Percentiles rank a stretch among this genome's conserved stretches.
phyloP scores from a whole-genome alignment of 1,140 invertebrate species.

The Drosophila tsacasi region DNA sequence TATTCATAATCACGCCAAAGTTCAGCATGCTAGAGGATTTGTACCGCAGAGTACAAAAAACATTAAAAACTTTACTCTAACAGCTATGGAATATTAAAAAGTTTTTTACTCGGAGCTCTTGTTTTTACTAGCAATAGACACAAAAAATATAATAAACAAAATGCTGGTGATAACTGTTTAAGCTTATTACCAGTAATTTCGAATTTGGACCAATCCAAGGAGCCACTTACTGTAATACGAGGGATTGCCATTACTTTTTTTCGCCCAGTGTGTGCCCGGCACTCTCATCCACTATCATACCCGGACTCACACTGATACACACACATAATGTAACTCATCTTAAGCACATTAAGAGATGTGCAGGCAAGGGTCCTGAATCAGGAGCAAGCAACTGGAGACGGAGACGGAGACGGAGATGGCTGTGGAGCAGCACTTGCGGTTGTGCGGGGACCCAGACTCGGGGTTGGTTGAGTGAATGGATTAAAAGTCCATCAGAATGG shows the following conservation, averaged over 20 bases:
- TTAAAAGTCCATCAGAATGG: conserved; percentile 83
- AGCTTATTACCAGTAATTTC: background rate
- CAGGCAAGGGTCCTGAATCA: conserved; percentile 29
- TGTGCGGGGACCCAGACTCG: conserved; percentile 16
- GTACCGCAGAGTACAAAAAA: background rate
- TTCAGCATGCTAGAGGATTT: background rate
- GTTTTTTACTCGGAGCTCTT: background rate
- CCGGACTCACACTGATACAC: conserved; percentile 19
- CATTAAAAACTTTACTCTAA: background rate
- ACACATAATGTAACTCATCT: conserved; percentile 81
- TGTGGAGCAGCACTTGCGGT: conserved; percentile 66
- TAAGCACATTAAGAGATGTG: conserved; percentile 77
- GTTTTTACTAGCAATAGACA: background rate
- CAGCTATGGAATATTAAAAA: background rate
- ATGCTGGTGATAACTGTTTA: background rate
- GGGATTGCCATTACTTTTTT: background rate
- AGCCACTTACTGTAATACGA: background rate
- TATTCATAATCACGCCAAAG: background rate
- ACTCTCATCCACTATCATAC: conserved; percentile 3
- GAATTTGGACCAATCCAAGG: background rate
- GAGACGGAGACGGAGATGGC: conserved; percentile 33
- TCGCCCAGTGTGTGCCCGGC: conserved; percentile 3
- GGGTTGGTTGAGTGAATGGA: conserved; percentile 63
- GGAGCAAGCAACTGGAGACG: conserved; percentile 10
- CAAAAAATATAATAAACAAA: background rate